Percentiles rank a stretch among this genome's conserved stretches.
Evolutionary conservation across 2,113 vertebrate genomes (phyloP).

Genomic region (Neoarius graeffei): DNA sequence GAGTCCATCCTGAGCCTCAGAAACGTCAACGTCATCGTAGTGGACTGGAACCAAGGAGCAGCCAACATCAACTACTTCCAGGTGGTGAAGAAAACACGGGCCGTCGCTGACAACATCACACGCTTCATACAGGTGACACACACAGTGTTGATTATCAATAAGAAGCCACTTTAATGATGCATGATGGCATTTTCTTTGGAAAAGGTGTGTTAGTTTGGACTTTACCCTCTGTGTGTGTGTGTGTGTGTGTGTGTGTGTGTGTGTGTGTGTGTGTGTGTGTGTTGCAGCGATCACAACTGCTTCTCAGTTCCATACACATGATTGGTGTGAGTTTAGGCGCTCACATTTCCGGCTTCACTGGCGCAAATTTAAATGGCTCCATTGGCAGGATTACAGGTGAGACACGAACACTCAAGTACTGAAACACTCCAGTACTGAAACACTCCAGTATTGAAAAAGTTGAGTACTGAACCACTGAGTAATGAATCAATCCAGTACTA

Average conservation of each 20-base stretch:
- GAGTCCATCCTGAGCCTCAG: slow-evolving; percentile 67
- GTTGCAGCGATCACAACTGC: slow-evolving; percentile 74
- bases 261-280: slow-evolving; percentile 39
- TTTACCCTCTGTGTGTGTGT: slow-evolving; percentile 16
- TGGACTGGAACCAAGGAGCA: slow-evolving; percentile 95
- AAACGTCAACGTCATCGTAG: slow-evolving; percentile 82
- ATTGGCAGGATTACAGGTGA: slow-evolving; percentile 90
- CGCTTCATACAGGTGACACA: slow-evolving; percentile 62
- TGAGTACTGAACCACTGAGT: neutral
- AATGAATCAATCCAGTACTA: neutral
- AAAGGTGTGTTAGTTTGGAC: neutral
- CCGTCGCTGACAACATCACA: slow-evolving; percentile 76
- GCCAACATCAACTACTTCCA: slow-evolving; percentile 80
- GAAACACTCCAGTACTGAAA: neutral
- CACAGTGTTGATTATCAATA: neutral
- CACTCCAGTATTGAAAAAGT: neutral
- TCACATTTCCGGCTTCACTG: slow-evolving; percentile 90
- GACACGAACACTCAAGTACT: slow-evolving; percentile 1
- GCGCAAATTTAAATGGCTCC: slow-evolving; percentile 76
- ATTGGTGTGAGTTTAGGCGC: slow-evolving; percentile 95
- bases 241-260: slow-evolving; percentile 31
- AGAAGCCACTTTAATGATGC: too few species aligned
- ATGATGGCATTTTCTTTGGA: neutral
- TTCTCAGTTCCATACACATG: slow-evolving; percentile 79
- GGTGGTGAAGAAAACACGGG: slow-evolving; percentile 78